Evolutionary conservation across 2,113 vertebrate species (phyloP), one percentile per base, ranked within the genome.

Genomic region (Neodontobutis hainanensis): DNA sequence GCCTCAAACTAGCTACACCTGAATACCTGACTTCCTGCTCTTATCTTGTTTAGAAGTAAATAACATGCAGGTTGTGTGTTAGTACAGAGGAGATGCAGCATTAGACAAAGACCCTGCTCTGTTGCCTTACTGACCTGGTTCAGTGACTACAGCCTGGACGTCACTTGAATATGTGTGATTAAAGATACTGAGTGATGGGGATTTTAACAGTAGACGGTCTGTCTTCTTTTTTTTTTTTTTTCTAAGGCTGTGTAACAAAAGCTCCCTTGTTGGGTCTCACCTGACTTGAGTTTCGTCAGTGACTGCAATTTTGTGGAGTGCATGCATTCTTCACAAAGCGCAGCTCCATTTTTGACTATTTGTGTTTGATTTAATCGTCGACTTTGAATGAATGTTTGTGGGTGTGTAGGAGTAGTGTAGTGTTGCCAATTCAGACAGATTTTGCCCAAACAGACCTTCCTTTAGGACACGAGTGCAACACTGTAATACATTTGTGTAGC

Each of bases 131-230:
- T 32, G 19, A 6, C 7, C 35, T 52, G 12, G 5, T 63, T 11
- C 5, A 9, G 58, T 66, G 12, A 55, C 15, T 48, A 27, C 50
- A 45, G 43, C 32, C 47, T 47, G 44, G 48, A 53, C 12, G 16
- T 52, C 38, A 45, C 52, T 55, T 38, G 52, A 55, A 34, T 38
- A 61, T 34, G 56, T 12, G 50, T 66, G 61, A 70, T 84, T 86
- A 88, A 77, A 85, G 78, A 71, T 81, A 59, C 57, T 83, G 86
- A 88, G 72, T 81, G 86, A 86, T 81, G 83, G 53, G 65, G 56
- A 58, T 63, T 82, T 52, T 61, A 81, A 86, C 80, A 86, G 82
- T 70, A 56, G 70, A 51, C 56, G 0, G 38, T 81, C 77, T 86
- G 81, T 85, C n/a, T n/a, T n/a, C n/a, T n/a, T n/a, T n/a, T n/a